These are phyloP conservation scores for Sebastes reedi DNA, from an alignment of 2,797 vertebrate species.

Conservation along the genomic window DNA sequence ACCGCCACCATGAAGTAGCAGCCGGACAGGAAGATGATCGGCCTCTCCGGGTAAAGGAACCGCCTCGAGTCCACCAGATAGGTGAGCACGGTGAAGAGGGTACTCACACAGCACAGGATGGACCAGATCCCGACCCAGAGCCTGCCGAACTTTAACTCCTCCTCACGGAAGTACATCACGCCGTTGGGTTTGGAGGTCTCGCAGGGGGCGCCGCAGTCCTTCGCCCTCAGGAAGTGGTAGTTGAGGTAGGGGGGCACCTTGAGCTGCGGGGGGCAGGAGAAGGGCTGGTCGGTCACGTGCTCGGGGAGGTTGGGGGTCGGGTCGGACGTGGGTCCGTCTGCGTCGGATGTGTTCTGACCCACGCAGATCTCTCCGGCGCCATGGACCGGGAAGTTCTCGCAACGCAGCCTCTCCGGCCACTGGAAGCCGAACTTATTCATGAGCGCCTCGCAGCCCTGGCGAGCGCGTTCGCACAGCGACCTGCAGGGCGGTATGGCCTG, in stretches of 20 bases:
- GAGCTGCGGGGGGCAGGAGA: constrained; percentile 90
- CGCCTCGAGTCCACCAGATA: constrained; percentile 90
- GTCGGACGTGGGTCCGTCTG: constrained; percentile 67
- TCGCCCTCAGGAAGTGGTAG: constrained; percentile 89
- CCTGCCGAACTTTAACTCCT: constrained; percentile 87
- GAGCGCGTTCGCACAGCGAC: constrained; percentile 88
- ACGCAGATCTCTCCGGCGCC: constrained; percentile 87
- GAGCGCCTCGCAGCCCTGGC: constrained; percentile 88
- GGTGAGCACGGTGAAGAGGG: constrained; percentile 92
- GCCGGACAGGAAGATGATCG: constrained; percentile 93
- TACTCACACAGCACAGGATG: constrained; percentile 88
- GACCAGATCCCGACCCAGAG: constrained; percentile 92
- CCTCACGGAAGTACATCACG: constrained; percentile 91
- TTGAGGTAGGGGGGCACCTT: constrained; percentile 89
- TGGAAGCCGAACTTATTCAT: constrained; percentile 92
- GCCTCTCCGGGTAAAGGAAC: constrained; percentile 92
- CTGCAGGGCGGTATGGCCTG: constrained; percentile 90
- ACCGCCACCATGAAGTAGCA: constrained; percentile 95
- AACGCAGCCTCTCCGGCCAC: constrained; percentile 88
- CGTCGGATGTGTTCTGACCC: constrained; percentile 89
- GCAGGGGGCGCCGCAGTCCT: constrained; percentile 92
- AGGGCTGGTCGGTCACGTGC: constrained; percentile 68
- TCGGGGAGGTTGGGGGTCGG: constrained; percentile 78
- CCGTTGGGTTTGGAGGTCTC: constrained; percentile 86
- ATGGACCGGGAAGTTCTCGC: constrained; percentile 87